Evolutionary conservation across 2,113 vertebrate genomes (phyloP).

Genomic region (Garra rufa): DNA sequence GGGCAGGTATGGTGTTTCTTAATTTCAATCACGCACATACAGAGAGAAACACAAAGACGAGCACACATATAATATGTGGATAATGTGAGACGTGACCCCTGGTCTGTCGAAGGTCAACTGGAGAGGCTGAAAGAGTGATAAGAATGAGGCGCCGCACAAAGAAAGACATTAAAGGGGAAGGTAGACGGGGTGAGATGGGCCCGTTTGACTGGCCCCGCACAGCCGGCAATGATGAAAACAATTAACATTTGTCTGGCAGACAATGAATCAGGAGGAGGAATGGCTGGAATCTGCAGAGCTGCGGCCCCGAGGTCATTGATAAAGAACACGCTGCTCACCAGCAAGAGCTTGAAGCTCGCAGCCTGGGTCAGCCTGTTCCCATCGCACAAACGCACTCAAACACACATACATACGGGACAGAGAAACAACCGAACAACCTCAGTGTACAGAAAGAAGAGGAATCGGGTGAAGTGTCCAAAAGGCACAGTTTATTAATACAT

Average conservation of each 20-base stretch:
- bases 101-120: conserved; percentile 69
- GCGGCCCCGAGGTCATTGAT: conserved; percentile 74
- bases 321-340: conserved; percentile 79
- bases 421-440: not conserved
- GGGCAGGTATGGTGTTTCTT: not conserved
- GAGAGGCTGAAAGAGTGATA: conserved; percentile 66
- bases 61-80: conserved; percentile 21
- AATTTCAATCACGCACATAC: not conserved
- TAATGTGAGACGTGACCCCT: conserved; percentile 53
- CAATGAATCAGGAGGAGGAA: conserved; percentile 89
- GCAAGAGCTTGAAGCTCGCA: conserved; percentile 71
- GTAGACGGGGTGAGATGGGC: conserved; percentile 77
- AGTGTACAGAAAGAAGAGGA: not conserved
- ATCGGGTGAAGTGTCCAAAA: not conserved
- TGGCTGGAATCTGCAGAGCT: conserved; percentile 85
- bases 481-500: not conserved
- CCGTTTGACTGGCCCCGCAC: conserved; percentile 71
- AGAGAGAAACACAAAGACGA: conserved; percentile 19
- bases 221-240: conserved; percentile 86
- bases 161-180: conserved; percentile 74
- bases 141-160: conserved; percentile 63
- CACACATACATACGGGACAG: conserved; percentile 16
- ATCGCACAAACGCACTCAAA: conserved; percentile 68
- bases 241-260: conserved; percentile 91
- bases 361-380: conserved; percentile 83